Percentiles rank a stretch among this genome's conserved stretches.
Evolutionary conservation across 2,888 invertebrate species (phyloP).

Genomic region (Hypomecis punctinalis): DNA sequence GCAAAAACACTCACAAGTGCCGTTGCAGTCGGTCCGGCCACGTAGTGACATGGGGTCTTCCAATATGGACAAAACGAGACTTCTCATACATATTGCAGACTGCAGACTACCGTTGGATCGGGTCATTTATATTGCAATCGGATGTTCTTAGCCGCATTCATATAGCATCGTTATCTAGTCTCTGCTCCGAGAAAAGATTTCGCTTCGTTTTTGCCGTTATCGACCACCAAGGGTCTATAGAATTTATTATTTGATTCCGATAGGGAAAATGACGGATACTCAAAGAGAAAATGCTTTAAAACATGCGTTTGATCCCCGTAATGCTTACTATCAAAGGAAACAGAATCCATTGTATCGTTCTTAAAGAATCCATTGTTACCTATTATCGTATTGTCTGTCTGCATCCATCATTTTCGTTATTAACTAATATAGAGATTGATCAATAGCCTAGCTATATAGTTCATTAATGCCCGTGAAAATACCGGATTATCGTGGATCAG

Average conservation of each 20-base stretch:
- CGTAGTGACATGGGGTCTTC: constrained; percentile 52
- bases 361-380: background rate
- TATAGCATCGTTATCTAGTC: constrained; percentile 49
- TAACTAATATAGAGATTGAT: background rate
- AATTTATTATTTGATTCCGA: constrained; percentile 6
- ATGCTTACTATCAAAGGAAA: constrained; percentile 15
- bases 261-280: constrained; percentile 15
- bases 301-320: constrained; percentile 13
- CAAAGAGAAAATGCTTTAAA: constrained; percentile 9
- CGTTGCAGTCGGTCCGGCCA: constrained; percentile 55
- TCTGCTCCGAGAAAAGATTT: constrained; percentile 9
- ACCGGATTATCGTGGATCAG: too few relatives aligned
- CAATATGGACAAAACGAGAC: constrained; percentile 69
- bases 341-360: constrained; percentile 5
- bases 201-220: constrained; percentile 15
- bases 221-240: constrained; percentile 12
- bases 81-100: constrained; percentile 66
- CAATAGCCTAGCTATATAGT: background rate
- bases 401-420: background rate
- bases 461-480: too few relatives aligned
- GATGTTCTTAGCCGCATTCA: constrained; percentile 57
- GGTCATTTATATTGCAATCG: constrained; percentile 71
- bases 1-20: constrained; percentile 36
- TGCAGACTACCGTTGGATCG: constrained; percentile 60
- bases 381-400: background rate